These are phyloP conservation scores for Poecile montanus DNA, from an alignment of 2,797 vertebrate species.

Conservation along the genomic window DNA sequence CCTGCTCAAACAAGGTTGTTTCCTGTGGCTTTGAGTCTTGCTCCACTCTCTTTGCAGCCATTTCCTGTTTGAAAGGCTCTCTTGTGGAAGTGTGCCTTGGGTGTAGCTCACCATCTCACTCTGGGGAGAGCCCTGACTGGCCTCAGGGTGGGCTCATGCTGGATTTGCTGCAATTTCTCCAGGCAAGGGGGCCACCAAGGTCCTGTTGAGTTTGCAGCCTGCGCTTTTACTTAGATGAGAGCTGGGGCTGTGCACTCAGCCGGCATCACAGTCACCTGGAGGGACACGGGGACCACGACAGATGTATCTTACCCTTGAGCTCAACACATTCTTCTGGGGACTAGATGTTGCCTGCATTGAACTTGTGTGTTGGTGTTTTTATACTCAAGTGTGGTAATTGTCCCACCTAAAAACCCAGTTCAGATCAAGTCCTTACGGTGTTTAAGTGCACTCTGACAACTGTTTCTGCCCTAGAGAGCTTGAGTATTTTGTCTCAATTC, in stretches of 20 bases:
- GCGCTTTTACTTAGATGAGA: not conserved
- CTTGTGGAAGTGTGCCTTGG: not conserved
- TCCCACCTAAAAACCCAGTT: not conserved
- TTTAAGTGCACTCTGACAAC: not conserved
- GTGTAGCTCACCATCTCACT: not conserved
- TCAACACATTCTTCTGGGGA: not conserved
- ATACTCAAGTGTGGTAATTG: not conserved
- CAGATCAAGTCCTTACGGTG: not conserved
- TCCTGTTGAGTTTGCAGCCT: not conserved
- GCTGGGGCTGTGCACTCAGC: not conserved
- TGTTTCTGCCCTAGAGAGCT: not conserved
- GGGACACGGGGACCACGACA: not conserved
- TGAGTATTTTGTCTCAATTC: not conserved
- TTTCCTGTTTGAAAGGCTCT: not conserved
- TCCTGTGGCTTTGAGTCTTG: not conserved
- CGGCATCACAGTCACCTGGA: accelerated
- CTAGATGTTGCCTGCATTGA: accelerated
- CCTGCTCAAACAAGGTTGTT: accelerated
- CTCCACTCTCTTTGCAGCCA: not conserved
- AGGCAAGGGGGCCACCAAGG: not conserved
- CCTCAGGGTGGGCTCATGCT: not conserved
- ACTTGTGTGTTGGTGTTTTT: not conserved
- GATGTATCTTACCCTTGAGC: not conserved
- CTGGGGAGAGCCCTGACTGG: not conserved
- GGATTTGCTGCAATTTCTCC: not conserved